A percentile compares a stretch with the other conserved stretches of the same genome.
These are phyloP conservation scores for Spisula subtruncata DNA, from an alignment of 2,888 invertebrate genomes.

Conservation along the genomic window DNA sequence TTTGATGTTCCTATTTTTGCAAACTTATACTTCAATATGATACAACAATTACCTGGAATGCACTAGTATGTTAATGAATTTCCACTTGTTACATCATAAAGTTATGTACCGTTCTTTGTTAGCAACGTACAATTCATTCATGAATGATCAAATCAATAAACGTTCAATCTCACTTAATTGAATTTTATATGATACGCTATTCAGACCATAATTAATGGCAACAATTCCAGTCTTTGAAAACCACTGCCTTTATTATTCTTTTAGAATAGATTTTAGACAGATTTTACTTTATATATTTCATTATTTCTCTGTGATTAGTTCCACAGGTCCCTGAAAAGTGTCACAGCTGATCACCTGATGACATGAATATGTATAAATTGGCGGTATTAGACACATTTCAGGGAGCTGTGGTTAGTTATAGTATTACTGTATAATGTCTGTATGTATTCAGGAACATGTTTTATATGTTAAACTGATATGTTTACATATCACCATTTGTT, in stretches of 20 bases:
- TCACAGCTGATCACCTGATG: too few species aligned
- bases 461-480: neutral
- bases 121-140: neutral
- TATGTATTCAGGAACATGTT: neutral
- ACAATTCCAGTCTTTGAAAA: neutral
- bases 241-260: neutral
- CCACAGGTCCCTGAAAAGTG: too few species aligned
- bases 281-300: neutral
- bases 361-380: too few species aligned
- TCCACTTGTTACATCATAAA: too few species aligned
- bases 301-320: neutral
- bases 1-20: neutral
- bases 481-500: neutral
- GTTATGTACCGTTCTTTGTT: neutral
- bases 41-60: too few species aligned
- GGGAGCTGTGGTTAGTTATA: too few species aligned
- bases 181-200: neutral
- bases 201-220: neutral
- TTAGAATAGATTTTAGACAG: neutral
- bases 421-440: neutral
- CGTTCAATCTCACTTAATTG: neutral
- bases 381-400: too few species aligned
- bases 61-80: too few species aligned
- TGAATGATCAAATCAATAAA: neutral
- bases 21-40: neutral